phyloP scores from a whole-genome alignment of 2,797 vertebrate genomes.

The Loriculus beryllinus region DNA sequence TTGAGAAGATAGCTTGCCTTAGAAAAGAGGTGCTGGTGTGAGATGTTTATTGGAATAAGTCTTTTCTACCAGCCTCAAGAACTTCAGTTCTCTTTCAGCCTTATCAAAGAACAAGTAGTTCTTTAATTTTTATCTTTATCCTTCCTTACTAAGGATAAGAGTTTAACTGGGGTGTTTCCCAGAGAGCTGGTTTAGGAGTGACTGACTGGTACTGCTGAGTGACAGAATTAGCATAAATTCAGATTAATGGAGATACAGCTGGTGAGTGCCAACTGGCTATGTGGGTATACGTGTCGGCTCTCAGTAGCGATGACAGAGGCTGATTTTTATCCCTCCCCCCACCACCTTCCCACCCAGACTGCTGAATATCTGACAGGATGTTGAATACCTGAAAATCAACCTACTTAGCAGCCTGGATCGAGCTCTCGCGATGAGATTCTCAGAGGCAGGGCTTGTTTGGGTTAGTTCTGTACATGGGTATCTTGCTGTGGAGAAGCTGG shows the following conservation, averaged over 20 bases:
- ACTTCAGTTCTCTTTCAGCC: neutral
- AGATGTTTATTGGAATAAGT: neutral
- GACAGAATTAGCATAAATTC: slow-evolving; percentile 54
- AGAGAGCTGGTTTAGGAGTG: slow-evolving; percentile 30
- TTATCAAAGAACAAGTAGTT: neutral
- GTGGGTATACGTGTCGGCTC: neutral
- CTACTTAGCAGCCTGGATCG: neutral
- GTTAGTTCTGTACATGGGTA: fast-evolving
- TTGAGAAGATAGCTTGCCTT: neutral
- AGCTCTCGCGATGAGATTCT: neutral
- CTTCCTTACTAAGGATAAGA: neutral
- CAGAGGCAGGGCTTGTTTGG: neutral
- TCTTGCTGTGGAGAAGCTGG: fast-evolving
- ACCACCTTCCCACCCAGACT: neutral
- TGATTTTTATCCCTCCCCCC: slow-evolving; percentile 20
- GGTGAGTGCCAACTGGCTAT: slow-evolving; percentile 25
- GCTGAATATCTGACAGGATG: neutral
- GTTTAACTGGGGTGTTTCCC: slow-evolving; percentile 40
- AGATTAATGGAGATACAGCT: slow-evolving; percentile 4
- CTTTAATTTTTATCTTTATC: neutral
- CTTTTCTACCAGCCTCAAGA: neutral
- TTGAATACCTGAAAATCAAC: slow-evolving; percentile 30
- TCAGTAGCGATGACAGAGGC: slow-evolving; percentile 2
- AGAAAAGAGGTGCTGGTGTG: neutral
- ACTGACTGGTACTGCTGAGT: slow-evolving; percentile 40